Evolutionary conservation across 2,797 vertebrate species (phyloP).

Genomic region (Scolopax rusticola): DNA sequence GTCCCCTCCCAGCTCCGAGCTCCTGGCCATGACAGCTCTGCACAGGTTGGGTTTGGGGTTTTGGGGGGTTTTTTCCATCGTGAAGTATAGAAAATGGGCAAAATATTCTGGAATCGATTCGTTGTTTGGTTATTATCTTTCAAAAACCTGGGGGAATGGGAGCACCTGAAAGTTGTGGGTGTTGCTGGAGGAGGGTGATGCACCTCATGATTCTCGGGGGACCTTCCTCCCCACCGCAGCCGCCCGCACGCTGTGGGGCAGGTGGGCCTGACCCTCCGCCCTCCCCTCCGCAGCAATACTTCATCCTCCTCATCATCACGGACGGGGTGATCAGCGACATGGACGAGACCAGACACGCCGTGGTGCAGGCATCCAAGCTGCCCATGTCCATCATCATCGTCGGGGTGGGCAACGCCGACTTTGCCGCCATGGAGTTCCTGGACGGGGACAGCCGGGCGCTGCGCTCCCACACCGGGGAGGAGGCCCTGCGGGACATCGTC

Average conservation of each 20-base stretch:
- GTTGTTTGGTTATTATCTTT: neutral
- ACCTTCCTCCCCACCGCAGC: fast-evolving
- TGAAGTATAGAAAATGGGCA: neutral
- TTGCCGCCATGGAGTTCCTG: slow-evolving; percentile 97
- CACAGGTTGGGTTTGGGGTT: neutral
- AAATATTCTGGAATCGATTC: neutral
- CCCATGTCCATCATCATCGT: slow-evolving; percentile 99
- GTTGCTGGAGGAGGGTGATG: neutral
- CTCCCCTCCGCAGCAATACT: slow-evolving; percentile 89
- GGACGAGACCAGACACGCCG: slow-evolving; percentile 94
- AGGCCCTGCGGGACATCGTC: slow-evolving; percentile 93
- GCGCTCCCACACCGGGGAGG: slow-evolving; percentile 92
- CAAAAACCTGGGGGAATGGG: neutral
- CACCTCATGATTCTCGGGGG: fast-evolving
- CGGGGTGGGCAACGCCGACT: slow-evolving; percentile 96
- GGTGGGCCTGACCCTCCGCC: neutral
- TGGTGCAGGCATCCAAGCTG: slow-evolving; percentile 94
- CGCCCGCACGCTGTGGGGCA: neutral
- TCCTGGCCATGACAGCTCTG: neutral
- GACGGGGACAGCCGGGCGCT: slow-evolving; percentile 92
- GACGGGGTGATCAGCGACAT: slow-evolving; percentile 99
- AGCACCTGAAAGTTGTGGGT: neutral
- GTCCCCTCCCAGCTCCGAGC: fast-evolving
- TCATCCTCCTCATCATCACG: slow-evolving; percentile 97
- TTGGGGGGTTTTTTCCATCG: neutral